Evolutionary conservation across 2,888 invertebrate genomes (phyloP).

Genomic region (Beris chalybata): DNA sequence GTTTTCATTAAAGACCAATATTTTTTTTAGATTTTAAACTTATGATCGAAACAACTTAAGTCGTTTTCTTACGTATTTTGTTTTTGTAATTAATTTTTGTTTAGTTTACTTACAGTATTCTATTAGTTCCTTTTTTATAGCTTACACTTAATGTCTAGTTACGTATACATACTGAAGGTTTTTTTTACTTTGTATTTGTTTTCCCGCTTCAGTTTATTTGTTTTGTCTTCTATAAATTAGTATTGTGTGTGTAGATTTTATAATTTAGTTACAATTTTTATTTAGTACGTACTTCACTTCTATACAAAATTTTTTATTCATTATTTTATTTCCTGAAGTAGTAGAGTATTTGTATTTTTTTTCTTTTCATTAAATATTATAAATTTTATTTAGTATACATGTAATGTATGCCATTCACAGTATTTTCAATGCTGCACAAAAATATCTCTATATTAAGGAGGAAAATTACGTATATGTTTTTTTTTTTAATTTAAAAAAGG

Average conservation of each 20-base stretch:
- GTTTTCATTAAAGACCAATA: conserved; percentile 10
- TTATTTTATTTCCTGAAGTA: conserved; percentile 31
- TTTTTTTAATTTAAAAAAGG: conserved; percentile 36
- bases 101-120: conserved; percentile 23
- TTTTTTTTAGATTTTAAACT: conserved; percentile 4
- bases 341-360: conserved; percentile 26
- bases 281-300: conserved; percentile 30
- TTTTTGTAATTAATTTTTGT: conserved; percentile 13
- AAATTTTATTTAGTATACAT: conserved; percentile 41
- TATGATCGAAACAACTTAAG: conserved; percentile 9
- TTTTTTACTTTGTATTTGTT: conserved; percentile 29
- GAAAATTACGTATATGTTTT: conserved; percentile 39
- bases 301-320: conserved; percentile 26
- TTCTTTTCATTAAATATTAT: conserved; percentile 25
- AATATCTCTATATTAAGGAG: conserved; percentile 38
- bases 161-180: conserved; percentile 56
- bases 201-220: conserved; percentile 26
- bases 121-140: conserved; percentile 23
- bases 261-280: conserved; percentile 13
- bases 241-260: conserved; percentile 5
- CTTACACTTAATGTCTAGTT: conserved; percentile 40
- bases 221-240: conserved; percentile 6
- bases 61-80: conserved; percentile 11
- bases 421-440: conserved; percentile 42
- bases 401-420: conserved; percentile 43